phyloP scores from a whole-genome alignment of 2,888 invertebrate species.

The Zaprionus obscuricornis region DNA sequence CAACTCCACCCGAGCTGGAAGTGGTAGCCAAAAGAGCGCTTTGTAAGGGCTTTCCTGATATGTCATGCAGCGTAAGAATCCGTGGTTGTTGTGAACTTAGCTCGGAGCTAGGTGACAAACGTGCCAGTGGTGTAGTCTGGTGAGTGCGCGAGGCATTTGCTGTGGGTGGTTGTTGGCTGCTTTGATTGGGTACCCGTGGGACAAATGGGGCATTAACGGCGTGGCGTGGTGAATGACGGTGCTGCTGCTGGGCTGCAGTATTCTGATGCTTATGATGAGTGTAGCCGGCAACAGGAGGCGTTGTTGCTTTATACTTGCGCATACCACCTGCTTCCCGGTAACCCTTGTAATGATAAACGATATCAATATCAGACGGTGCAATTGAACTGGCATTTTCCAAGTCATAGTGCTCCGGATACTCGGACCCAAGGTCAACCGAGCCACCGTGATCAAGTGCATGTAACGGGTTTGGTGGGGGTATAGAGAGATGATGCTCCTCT shows the following conservation, averaged over 20 bases:
- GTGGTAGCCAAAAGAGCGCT: conserved; percentile 95
- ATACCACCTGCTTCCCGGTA: conserved; percentile 93
- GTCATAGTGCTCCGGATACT: conserved; percentile 96
- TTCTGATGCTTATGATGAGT: conserved; percentile 90
- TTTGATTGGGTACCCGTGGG: conserved; percentile 88
- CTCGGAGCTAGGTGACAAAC: conserved; percentile 96
- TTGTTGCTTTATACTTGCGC: conserved; percentile 94
- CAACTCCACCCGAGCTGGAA: conserved; percentile 93
- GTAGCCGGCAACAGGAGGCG: conserved; percentile 91
- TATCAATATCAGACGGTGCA: conserved; percentile 98
- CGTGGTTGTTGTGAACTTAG: conserved; percentile 95
- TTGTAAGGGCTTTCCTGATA: conserved; percentile 95
- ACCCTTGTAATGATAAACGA: conserved; percentile 97
- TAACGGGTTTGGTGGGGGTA: conserved; percentile 89
- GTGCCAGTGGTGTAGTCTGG: conserved; percentile 95
- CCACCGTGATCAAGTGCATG: conserved; percentile 90
- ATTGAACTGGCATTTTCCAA: conserved; percentile 98
- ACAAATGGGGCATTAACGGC: conserved; percentile 86
- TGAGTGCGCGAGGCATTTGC: conserved; percentile 89
- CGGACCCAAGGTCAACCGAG: conserved; percentile 90
- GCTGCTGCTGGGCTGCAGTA: conserved; percentile 87
- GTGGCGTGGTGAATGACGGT: conserved; percentile 91
- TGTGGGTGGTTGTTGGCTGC: conserved; percentile 87
- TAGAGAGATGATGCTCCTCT: conserved; percentile 92
- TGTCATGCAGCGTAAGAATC: conserved; percentile 96